Percentiles rank a stretch among this genome's conserved stretches.
Conservation (phyloP, 2,797 vertebrate genomes). For the Pelodytes ibericus region DNA sequence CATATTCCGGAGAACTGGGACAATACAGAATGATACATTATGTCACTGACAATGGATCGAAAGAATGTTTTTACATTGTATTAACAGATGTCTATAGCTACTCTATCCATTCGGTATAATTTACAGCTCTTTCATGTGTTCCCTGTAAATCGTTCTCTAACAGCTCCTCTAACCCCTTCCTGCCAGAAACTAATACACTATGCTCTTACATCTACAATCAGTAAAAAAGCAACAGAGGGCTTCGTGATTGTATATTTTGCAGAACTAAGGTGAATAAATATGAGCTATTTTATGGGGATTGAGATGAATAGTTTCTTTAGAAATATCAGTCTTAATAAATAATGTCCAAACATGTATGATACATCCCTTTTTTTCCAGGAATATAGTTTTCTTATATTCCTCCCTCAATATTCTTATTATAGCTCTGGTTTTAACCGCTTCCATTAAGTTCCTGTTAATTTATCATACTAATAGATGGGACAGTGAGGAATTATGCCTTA, state of each 20-base stretch:
- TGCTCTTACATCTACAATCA: neutral
- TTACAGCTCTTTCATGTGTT: slow-evolving; percentile 10
- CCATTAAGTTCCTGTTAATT: too few relatives aligned
- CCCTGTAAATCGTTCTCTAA: neutral
- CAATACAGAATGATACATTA: neutral
- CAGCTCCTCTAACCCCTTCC: neutral
- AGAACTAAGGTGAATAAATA: neutral
- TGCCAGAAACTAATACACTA: neutral
- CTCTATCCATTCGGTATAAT: neutral
- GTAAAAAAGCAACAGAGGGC: neutral
- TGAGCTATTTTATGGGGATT: neutral
- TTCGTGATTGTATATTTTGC: neutral
- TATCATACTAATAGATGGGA: too few relatives aligned
- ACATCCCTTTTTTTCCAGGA: too few relatives aligned
- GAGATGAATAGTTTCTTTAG: neutral
- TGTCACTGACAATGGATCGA: slow-evolving; percentile 6
- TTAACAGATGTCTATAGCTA: neutral
- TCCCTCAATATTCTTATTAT: too few relatives aligned
- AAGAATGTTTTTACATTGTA: neutral
- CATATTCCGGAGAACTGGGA: neutral
- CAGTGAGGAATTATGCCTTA: too few relatives aligned
- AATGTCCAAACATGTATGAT: too few relatives aligned
- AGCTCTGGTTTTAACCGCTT: too few relatives aligned
- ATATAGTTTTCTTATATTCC: too few relatives aligned
- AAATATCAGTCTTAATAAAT: neutral